A percentile compares a stretch with the other conserved stretches of the same genome.
Evolutionary conservation across 1,140 invertebrate genomes (phyloP).

Genomic region (Physella acuta): DNA sequence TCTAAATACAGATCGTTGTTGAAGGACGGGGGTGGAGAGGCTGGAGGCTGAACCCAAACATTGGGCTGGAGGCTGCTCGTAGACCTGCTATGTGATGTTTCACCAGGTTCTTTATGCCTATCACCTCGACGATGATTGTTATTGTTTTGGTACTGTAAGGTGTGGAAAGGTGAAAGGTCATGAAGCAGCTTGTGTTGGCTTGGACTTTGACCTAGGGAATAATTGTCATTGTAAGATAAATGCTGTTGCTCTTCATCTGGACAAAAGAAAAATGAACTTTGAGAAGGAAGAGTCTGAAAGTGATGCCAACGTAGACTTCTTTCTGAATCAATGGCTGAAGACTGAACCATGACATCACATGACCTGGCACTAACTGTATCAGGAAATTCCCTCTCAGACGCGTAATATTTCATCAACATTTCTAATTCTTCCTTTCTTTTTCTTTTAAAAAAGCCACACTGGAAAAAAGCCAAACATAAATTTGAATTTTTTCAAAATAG

Average conservation of each 20-base stretch:
- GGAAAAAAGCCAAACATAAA: conserved; percentile 10
- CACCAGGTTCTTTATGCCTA: neutral
- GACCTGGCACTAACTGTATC: conserved; percentile 14
- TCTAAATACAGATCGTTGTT: conserved; percentile 32
- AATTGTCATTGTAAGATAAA: neutral
- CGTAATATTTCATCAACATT: conserved; percentile 26
- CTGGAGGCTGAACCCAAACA: conserved; percentile 12
- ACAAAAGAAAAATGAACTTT: too few relatives aligned
- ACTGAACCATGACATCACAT: conserved; percentile 29
- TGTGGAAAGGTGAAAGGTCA: conserved; percentile 16
- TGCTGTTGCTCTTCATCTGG: too few relatives aligned
- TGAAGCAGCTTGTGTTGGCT: too few relatives aligned
- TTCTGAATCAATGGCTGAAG: too few relatives aligned
- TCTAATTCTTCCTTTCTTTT: conserved; percentile 34
- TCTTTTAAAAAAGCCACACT: conserved; percentile 37
- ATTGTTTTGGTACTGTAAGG: conserved; percentile 2
- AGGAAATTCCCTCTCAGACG: conserved; percentile 22
- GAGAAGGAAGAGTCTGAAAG: too few relatives aligned
- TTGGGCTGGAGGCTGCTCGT: neutral
- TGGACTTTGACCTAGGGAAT: conserved; percentile 8
- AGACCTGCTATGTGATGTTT: neutral
- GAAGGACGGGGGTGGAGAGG: conserved; percentile 25
- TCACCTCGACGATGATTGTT: conserved; percentile 2
- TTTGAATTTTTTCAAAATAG: neutral
- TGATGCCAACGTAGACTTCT: too few relatives aligned